A percentile compares a stretch with the other conserved stretches of the same genome.
Evolutionary conservation across 2,888 invertebrate species (phyloP).

Genomic region (Acronicta psi): DNA sequence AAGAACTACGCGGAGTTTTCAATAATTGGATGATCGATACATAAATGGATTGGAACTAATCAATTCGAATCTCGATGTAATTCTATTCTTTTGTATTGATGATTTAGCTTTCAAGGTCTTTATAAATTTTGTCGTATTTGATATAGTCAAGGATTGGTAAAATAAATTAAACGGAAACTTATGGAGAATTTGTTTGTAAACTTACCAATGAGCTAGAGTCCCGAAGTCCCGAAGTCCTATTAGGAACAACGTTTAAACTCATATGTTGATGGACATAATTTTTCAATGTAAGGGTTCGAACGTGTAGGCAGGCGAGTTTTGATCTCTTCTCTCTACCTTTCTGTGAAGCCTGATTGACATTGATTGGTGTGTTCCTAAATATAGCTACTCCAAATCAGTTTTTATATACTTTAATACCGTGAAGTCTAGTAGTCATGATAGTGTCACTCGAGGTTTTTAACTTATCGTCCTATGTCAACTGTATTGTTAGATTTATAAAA

Average conservation of each 20-base stretch:
- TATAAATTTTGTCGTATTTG: constrained; percentile 6
- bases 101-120: constrained; percentile 28
- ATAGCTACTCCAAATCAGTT: neutral
- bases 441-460: constrained; percentile 27
- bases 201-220: too few relatives aligned
- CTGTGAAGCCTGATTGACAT: too few relatives aligned
- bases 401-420: too few relatives aligned
- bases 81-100: constrained; percentile 15
- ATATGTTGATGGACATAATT: too few relatives aligned
- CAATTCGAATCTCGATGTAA: constrained; percentile 20
- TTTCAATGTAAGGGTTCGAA: too few relatives aligned
- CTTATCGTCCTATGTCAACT: constrained; percentile 23
- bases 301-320: too few relatives aligned
- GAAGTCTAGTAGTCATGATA: constrained; percentile 13
- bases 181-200: too few relatives aligned
- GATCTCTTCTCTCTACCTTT: too few relatives aligned
- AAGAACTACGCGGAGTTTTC: constrained; percentile 14
- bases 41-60: constrained; percentile 35
- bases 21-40: constrained; percentile 21
- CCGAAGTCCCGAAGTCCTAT: too few relatives aligned
- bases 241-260: too few relatives aligned
- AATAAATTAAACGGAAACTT: neutral
- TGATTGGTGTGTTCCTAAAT: too few relatives aligned
- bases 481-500: constrained; percentile 46
- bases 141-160: neutral